phyloP scores from a whole-genome alignment of 2,888 invertebrate species.

The Octodonta nipae region DNA sequence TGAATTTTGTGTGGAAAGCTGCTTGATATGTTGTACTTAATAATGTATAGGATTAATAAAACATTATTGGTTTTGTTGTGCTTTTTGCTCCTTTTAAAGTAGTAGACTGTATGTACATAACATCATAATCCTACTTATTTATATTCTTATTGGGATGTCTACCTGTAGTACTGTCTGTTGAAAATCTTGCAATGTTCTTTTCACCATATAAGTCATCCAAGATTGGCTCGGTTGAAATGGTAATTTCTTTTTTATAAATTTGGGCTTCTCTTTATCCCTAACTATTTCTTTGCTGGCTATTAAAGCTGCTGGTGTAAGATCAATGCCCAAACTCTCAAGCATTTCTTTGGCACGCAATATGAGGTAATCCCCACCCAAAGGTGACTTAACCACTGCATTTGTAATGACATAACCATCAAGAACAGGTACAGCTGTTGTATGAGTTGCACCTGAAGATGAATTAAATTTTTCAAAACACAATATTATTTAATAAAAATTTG shows the following conservation, averaged over 20 bases:
- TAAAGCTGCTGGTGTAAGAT: slow-evolving; percentile 44
- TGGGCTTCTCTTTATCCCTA: slow-evolving; percentile 75
- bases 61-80: too few species aligned
- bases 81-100: too few species aligned
- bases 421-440: slow-evolving; percentile 95
- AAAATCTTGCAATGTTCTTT: slow-evolving; percentile 64
- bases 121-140: background rate
- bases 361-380: slow-evolving; percentile 91
- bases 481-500: too few species aligned
- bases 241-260: slow-evolving; percentile 62
- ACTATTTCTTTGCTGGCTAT: slow-evolving; percentile 77
- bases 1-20: too few species aligned
- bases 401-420: slow-evolving; percentile 84
- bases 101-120: too few species aligned
- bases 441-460: slow-evolving; percentile 72
- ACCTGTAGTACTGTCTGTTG: slow-evolving; percentile 55
- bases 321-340: slow-evolving; percentile 41
- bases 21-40: too few species aligned
- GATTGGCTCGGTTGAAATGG: slow-evolving; percentile 74
- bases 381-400: slow-evolving; percentile 90
- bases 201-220: slow-evolving; percentile 94
- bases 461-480: too few species aligned
- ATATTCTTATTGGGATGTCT: background rate
- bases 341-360: slow-evolving; percentile 54
- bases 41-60: too few species aligned